Evolutionary conservation across 2,888 invertebrate genomes (phyloP), one percentile per base, ranked within the genome.

Genomic region (Drosophila mettleri): DNA sequence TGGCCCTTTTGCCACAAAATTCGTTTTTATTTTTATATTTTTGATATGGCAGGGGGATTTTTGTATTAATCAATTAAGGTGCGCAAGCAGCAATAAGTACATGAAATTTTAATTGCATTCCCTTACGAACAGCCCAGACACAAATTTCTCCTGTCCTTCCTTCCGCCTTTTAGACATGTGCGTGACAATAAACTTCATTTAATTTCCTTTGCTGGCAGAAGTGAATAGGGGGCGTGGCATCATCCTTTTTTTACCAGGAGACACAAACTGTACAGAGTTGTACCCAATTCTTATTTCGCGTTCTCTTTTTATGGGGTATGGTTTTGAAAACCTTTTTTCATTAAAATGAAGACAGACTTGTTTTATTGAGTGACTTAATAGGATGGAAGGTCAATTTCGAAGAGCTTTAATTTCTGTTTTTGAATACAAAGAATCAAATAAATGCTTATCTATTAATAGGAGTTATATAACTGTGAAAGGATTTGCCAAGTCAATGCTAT

Each of bases 81-180:
- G 68, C 66, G 52, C 59, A 38, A 49, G 54, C 34, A 55, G 61
- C 64, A 51, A 62, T 55, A 65, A 65, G 59, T 76, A 76, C 74
- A 79, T 79, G 59, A 72, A 81, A 78, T 70, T 83, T 83, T 77
- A 68, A 80, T 72, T 79, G 69, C 68, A 67, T 77, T 70, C 65
- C 64, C 60, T 34, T 57, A 49, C 38, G 36, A 53, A 59, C 59
- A 45, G 43, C 31, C 34, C 75, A 74, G 64, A 64, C 75, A 64
- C 48, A 46, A 61, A 38, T 39, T 49, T 53, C 33, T 43, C 33
- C 39, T 46, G 45, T 38, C 2, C 46, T 12, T 8, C 16, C 4
- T 4, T 18, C 27, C n/a, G n/a, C n/a, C 49, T 8, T 6, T 43
- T 48, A 45, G 67, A 60, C 67, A 62, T 60, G 74, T 74, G 74